Evolutionary conservation across 2,797 vertebrate species (phyloP), one percentile per base, ranked within the genome.

Genomic region (Macropodus opercularis): DNA sequence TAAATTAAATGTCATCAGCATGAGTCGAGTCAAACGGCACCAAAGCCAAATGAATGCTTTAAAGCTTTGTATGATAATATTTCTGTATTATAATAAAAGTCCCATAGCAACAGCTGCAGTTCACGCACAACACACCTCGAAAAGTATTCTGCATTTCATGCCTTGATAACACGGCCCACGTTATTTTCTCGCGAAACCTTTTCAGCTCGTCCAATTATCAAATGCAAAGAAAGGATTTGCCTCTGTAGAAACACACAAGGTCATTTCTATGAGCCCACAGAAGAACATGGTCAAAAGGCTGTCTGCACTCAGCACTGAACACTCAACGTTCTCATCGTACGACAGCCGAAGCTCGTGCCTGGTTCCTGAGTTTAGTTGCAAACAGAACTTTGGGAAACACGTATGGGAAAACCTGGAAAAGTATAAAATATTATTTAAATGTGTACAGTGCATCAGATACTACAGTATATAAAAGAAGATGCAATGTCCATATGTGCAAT

Each of bases 1-100:
- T 31, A 22, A 10, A 69, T 59, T 12, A 53, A 53, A 54, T 42
- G 8, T 44, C 18, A 32, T 50, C 17, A 24, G 13, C 22, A 31
- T 17, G 14, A 39, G 21, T 17, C 11, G 43, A 77, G 43, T 65
- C 36, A 34, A 41, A 38, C 48, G 67, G 41, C 35, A 49, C 13
- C n/a, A n/a, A 47, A 48, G 7, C 27, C 31, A 34, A 34, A 52
- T 53, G 43, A 51, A 64, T 19, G 19, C 35, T 36, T 13, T 35
- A 50, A 62, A 58, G 27, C 60, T 62, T 41, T 23, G 36, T 46
- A 68, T 56, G 40, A 66, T 64, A 54, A 21, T 23, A 44, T 78
- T 62, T 69, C 38, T 64, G 18, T 47, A 57, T 32, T 55, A 63
- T 32, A 46, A 34, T 69, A 69, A 43, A 66, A 72, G 57, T n/a